phyloP scores from a whole-genome alignment of 1,140 invertebrate species.

The Heliconius eleuchia region DNA sequence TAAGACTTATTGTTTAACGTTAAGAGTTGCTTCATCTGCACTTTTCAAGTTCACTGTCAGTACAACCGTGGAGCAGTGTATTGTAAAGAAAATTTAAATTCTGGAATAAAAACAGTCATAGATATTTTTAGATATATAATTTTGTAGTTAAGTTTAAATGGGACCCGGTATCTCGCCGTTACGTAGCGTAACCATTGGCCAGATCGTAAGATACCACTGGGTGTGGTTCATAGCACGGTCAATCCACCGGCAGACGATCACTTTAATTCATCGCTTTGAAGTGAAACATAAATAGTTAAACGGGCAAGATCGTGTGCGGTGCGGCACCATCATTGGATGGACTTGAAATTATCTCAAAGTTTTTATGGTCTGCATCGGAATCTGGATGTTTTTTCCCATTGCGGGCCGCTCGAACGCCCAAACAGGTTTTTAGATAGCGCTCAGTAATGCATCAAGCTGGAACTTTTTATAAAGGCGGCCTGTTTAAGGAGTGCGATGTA shows the following conservation, averaged over 20 bases:
- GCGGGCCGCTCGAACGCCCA: constrained; percentile 68
- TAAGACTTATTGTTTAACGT: constrained; percentile 18
- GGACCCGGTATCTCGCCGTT: background rate
- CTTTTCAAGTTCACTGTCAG: constrained; percentile 28
- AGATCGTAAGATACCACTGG: constrained; percentile 12
- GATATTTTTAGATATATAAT: background rate
- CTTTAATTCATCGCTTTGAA: constrained; percentile 42
- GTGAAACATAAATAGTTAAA: constrained; percentile 61
- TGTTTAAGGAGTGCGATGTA: constrained; percentile 68
- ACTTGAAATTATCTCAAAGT: constrained; percentile 77
- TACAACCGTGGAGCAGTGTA: background rate
- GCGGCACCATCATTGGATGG: constrained; percentile 61
- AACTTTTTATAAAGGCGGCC: constrained; percentile 75
- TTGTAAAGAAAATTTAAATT: background rate
- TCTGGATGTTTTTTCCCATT: constrained; percentile 78
- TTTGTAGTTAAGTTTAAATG: background rate
- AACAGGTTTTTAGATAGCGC: constrained; percentile 80
- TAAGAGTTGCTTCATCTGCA: constrained; percentile 19
- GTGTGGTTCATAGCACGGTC: constrained; percentile 8
- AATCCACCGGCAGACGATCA: constrained; percentile 15
- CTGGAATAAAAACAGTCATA: background rate
- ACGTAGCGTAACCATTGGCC: background rate
- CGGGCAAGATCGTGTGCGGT: constrained; percentile 56
- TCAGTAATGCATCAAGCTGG: constrained; percentile 77
- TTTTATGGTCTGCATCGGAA: constrained; percentile 79